Base-by-base conservation (phyloP, 2,888 invertebrate genomes). In the Monoplex corrugatus region DNA sequence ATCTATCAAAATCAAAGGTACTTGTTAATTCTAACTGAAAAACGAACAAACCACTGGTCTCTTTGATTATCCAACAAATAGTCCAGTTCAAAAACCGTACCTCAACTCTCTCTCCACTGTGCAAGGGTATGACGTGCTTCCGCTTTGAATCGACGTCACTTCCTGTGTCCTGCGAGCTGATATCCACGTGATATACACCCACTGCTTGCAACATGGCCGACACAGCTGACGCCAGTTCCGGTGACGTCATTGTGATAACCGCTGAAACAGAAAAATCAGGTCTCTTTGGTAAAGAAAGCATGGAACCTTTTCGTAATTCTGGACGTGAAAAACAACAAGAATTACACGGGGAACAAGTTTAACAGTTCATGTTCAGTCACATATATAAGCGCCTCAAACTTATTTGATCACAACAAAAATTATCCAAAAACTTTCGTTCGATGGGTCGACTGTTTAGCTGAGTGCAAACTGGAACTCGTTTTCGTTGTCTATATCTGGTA, bases 211-310 rank as follows among this genome's bases (percentile, higher is more conserved):
- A 40, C 19, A 92, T 68, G 32, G 63, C 89, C 38, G 75, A 44
- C 13, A 92, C 63, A 0, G 82, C 89, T 44, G 78, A 75, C 35
- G 90, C 87, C 40, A 90, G 82, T 28, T 88, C 90, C 28, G 87
- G 80, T 75, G 72, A 87, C 0, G 92, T 91, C 50, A 91, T 86
- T 5, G 90, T 90, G 44, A 92, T 88, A 0, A 92, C 90, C 68
- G 90, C 92, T 92, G 88, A 10, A 90, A 87, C 19, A 83, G 23
- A 75, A 43, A 43, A 68, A 68, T n/a, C n/a, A n/a, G n/a, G n/a
- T n/a, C n/a, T n/a, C n/a, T n/a, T n/a, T n/a, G 5, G 38, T 16
- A 57, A 23, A 75, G 45, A 45, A 16, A 43, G 44, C 32, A 78
- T 19, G 23, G 78, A n/a, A n/a, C n/a, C n/a, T n/a, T n/a, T n/a